A percentile compares a stretch with the other conserved stretches of the same genome.
Evolutionary conservation across 2,888 invertebrate species (phyloP).

Genomic region (Glaucopsyche alexis): DNA sequence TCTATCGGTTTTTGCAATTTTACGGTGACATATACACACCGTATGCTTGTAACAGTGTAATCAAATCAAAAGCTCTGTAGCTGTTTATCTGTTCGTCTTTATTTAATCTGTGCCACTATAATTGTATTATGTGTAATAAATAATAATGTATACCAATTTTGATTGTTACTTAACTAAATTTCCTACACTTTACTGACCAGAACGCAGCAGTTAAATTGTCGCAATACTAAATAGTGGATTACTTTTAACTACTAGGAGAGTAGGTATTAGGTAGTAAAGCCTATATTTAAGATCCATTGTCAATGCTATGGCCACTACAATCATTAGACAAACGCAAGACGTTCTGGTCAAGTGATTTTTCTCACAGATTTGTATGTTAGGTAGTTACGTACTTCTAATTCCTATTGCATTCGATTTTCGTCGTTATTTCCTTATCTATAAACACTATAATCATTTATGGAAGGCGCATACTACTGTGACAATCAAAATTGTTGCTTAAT

Average conservation of each 20-base stretch:
- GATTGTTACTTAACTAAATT: neutral
- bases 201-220: neutral
- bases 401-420: neutral
- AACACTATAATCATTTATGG: slow-evolving; percentile 17
- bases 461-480: neutral
- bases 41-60: no score
- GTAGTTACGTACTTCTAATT: slow-evolving; percentile 30
- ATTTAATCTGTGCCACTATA: no score
- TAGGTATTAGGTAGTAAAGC: neutral
- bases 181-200: no score
- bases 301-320: slow-evolving; percentile 17
- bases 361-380: slow-evolving; percentile 50
- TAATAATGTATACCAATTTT: neutral
- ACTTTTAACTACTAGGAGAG: slow-evolving; percentile 18
- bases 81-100: no score
- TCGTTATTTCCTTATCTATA: slow-evolving; percentile 9
- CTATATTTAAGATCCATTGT: slow-evolving; percentile 16
- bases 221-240: neutral
- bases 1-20: no score
- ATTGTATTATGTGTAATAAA: neutral
- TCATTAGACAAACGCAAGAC: neutral
- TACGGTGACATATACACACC: no score
- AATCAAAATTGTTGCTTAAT: slow-evolving; percentile 14
- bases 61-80: no score
- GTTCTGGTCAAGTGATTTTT: slow-evolving; percentile 56